These are phyloP conservation scores for Stratiomys singularior DNA, from an alignment of 2,888 invertebrate genomes.

Conservation along the genomic window DNA sequence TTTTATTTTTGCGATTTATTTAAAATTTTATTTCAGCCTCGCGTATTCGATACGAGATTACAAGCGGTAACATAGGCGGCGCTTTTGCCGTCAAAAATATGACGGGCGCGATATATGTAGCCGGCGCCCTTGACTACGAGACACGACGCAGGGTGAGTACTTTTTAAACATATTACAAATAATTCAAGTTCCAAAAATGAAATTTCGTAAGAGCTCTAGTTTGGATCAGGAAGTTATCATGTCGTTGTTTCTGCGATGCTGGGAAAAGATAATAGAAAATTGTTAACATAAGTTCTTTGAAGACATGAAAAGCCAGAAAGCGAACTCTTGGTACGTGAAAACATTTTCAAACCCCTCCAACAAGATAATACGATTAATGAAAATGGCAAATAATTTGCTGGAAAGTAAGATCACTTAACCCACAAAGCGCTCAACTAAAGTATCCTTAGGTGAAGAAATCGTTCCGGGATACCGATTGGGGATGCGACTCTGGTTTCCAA, in stretches of 20 bases:
- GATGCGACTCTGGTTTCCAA: no score
- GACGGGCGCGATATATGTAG: slow-evolving; percentile 98
- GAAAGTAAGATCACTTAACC: background rate
- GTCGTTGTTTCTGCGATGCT: no score
- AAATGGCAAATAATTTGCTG: background rate
- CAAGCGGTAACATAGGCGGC: slow-evolving; percentile 98
- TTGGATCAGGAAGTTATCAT: background rate
- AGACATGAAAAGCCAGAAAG: no score
- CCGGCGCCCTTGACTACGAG: slow-evolving; percentile 96
- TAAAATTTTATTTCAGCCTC: slow-evolving; percentile 76
- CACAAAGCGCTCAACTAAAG: background rate
- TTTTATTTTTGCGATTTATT: background rate
- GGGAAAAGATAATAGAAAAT: no score
- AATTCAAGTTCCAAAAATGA: slow-evolving; percentile 33
- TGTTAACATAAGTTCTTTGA: no score
- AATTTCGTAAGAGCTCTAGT: background rate
- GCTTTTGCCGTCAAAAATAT: slow-evolving; percentile 98
- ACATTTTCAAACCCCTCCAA: no score
- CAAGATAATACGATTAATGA: background rate
- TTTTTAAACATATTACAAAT: background rate
- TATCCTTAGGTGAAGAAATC: no score
- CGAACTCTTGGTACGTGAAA: no score
- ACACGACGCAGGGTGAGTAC: slow-evolving; percentile 91
- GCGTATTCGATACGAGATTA: slow-evolving; percentile 99
- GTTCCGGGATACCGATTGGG: no score